Base-by-base conservation (phyloP, 1,140 invertebrate genomes). In the Drosophila tsacasi region DNA sequence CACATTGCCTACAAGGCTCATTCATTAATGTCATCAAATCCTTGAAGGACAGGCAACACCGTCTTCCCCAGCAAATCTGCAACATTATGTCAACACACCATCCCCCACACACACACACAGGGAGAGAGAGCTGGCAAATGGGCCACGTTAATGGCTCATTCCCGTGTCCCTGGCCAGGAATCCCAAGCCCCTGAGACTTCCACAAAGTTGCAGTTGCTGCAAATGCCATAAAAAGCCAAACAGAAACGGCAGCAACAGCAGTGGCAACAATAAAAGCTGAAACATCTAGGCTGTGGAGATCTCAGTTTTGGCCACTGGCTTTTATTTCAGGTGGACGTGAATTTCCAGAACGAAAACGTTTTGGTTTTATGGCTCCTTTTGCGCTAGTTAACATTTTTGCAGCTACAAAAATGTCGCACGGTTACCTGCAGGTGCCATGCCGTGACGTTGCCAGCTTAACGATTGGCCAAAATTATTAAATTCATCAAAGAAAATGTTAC, bases 1-100 rank as follows among this genome's bases (percentile, higher is more conserved):
- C 82, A 84, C 82, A 81, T 73, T 72, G 59, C 73, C 73, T 61
- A 85, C 81, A 81, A 81, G 82, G 73, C 82, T 78, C 81, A 85
- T 84, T 84, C 81, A 85, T 85, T 84, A 84, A 85, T 84, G 81
- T 65, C 81, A 85, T 85, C 63, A 84, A 81, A 83, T 73, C 67
- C 72, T 77, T 79, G 82, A 85, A 61, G 69, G 46, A 73, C 69
- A 73, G 54, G 32, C 58, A 49, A 73, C 79, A 82, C 77, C 67
- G 60, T 69, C 68, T 44, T 73, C 49, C 30, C 46, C 39, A 49
- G 63, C 47, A 83, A 76, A 81, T 67, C 82, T 84, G 81, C 77
- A 84, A 85, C 81, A 84, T 77, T 85, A 77, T 84, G 81, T 81
- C 83, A 83, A 81, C 81, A 83, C 75, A 73, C 74, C 71, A 69